Conservation (phyloP, 2,888 invertebrate species). For the Phyllotreta striolata region DNA sequence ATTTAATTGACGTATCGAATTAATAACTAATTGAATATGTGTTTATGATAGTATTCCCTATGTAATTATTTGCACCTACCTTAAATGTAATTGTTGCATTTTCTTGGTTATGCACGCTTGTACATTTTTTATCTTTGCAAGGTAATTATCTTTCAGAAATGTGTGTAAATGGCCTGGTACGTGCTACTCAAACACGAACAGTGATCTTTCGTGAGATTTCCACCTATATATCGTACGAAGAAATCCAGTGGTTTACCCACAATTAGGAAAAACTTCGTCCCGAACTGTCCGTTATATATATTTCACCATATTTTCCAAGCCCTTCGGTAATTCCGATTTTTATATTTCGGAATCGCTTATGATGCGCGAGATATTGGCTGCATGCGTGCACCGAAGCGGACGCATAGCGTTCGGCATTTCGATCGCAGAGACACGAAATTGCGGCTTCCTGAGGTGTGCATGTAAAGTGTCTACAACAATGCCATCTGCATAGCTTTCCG, state of each 20-base stretch:
- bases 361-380: slow-evolving; percentile 4
- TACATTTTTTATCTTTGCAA: slow-evolving; percentile 22
- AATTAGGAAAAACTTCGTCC: neutral
- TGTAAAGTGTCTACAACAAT: slow-evolving; percentile 60
- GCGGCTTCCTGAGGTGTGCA: slow-evolving; percentile 58
- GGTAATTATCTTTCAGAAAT: slow-evolving; percentile 28
- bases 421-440: slow-evolving; percentile 48
- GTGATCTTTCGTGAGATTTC: slow-evolving; percentile 41
- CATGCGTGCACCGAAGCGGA: slow-evolving; percentile 26
- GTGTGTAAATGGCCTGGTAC: slow-evolving; percentile 32
- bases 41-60: too few species aligned
- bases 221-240: slow-evolving; percentile 40
- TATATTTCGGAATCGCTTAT: slow-evolving; percentile 28
- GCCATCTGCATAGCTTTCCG: slow-evolving; percentile 62
- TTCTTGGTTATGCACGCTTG: slow-evolving; percentile 21
- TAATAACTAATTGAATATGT: too few species aligned
- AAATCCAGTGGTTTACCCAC: slow-evolving; percentile 37
- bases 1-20: too few species aligned
- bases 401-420: slow-evolving; percentile 34
- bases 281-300: neutral
- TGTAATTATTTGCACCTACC: slow-evolving; percentile 8
- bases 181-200: slow-evolving; percentile 30
- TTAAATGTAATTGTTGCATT: neutral
- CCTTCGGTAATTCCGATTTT: too few species aligned
- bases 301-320: neutral